Percentiles rank a stretch among this genome's conserved stretches.
Evolutionary conservation across 37 sponge, comb jelly and placozoan genomes (phyloP).

Genomic region (Spongilla lacustris): DNA sequence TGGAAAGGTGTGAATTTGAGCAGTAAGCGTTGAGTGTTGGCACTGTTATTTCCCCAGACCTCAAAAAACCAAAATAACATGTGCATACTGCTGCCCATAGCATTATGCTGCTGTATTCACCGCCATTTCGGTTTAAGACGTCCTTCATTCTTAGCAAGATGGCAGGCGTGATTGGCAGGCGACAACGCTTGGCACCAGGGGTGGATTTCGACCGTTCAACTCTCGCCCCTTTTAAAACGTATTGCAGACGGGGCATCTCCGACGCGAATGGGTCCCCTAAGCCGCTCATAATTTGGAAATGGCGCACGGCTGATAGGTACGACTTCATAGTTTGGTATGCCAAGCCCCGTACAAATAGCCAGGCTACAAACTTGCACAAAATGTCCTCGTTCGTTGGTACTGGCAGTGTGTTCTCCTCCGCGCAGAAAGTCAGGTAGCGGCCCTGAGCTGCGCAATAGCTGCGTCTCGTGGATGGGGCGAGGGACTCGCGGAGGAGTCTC

Average conservation of each 20-base stretch:
- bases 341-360: background rate
- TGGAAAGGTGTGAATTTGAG: no score
- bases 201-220: background rate
- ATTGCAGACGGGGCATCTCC: constrained; percentile 6
- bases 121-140: background rate
- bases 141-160: background rate
- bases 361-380: constrained; percentile 25
- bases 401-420: background rate
- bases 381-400: constrained; percentile 25
- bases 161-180: constrained; percentile 19
- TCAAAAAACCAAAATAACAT: constrained; percentile 10
- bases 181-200: background rate
- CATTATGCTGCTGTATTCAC: constrained; percentile 1
- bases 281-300: constrained; percentile 10
- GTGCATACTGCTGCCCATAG: constrained; percentile 23
- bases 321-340: background rate
- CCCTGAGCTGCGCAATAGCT: constrained; percentile 11
- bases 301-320: constrained; percentile 32
- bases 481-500: background rate
- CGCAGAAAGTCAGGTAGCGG: constrained; percentile 32
- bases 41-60: no score
- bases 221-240: constrained; percentile 2
- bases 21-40: no score
- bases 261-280: background rate
- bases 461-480: constrained; percentile 30